A percentile compares a stretch with the other conserved stretches of the same genome.
Conservation (phyloP, 2,888 invertebrate species). For the Octonoba sinensis region DNA sequence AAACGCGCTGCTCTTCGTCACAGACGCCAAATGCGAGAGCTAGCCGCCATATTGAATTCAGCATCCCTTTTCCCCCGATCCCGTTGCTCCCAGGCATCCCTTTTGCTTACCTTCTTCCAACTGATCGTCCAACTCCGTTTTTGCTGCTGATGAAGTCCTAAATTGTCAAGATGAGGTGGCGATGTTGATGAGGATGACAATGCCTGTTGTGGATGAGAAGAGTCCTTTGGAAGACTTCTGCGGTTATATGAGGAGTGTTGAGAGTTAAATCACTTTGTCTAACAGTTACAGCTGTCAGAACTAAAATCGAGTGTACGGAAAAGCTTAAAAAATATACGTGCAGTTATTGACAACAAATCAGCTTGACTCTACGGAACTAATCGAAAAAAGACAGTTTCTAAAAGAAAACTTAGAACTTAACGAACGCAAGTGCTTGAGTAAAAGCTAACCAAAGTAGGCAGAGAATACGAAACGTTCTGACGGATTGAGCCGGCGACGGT, state of each 20-base stretch:
- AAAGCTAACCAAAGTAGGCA: slow-evolving; percentile 46
- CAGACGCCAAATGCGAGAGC: slow-evolving; percentile 12
- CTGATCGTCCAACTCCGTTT: slow-evolving; percentile 61
- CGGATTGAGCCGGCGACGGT: slow-evolving; percentile 40
- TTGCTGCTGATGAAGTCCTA: slow-evolving; percentile 24
- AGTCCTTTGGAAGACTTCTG: slow-evolving; percentile 29
- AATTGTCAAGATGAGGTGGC: background rate
- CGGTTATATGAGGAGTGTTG: no score
- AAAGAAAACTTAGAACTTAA: slow-evolving; percentile 27
- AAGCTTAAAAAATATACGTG: no score
- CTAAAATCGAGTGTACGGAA: no score
- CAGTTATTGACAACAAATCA: no score
- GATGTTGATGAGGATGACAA: slow-evolving; percentile 1
- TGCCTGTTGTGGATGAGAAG: slow-evolving; percentile 7
- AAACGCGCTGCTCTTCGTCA: background rate
- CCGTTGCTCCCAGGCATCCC: slow-evolving; percentile 17
- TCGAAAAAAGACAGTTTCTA: background rate
- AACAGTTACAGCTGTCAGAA: no score
- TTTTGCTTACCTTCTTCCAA: slow-evolving; percentile 51
- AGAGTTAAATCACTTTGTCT: no score
- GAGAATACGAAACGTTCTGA: slow-evolving; percentile 27
- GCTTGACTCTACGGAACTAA: background rate
- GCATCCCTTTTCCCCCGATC: slow-evolving; percentile 27
- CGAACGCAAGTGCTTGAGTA: slow-evolving; percentile 34
- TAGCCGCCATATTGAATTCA: slow-evolving; percentile 52